Base-by-base conservation (phyloP, 2,797 vertebrate species). In the Glossophaga mutica region DNA sequence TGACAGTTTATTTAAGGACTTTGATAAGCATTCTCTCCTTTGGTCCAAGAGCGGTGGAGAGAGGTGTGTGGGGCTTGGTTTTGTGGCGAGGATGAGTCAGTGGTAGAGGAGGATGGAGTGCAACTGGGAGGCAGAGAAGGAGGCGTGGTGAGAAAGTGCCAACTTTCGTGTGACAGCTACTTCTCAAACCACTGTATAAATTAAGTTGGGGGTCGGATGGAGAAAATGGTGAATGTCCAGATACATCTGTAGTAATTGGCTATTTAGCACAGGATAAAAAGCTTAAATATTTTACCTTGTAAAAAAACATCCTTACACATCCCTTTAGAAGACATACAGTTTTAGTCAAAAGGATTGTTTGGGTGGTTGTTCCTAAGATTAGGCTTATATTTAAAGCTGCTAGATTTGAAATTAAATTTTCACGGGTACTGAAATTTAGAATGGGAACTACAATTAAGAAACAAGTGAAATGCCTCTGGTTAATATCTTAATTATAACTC, bases 331-430 rank as follows among this genome's bases (percentile, higher is more conserved):
- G 71, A 97, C 96, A 15, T 90, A 78, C 2, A 42, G 86, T 93
- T 94, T 92, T n/a, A 68, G 21, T 77, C 37, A 73, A 74, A 84
- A 74, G 37, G 39, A 44, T 57, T 68, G 12, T 93, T 88, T 94
- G 11, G 16, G 1, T 83, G 73, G 15, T 87, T 90, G 5, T 85
- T 95, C 67, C 65, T 93, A 88, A 73, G 29, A 44, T 88, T 81
- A 77, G 34, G 22, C 2, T 82, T 57, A 76, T 91, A 55, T 85
- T 68, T 95, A 86, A 95, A 93, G 42, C 52, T 67, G 0, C 19
- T 90, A 2, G 19, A 87, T 83, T 96, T 91, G 82, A 96, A 71
- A 96, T 87, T 91, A 81, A 82, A 84, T 48, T 89, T 89, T 91
- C n/a, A 62, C 87, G 9, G 59, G 70, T 95, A 90, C 67, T 89